Conservation (phyloP, 2,888 invertebrate genomes). For the Melanophora roralis region DNA sequence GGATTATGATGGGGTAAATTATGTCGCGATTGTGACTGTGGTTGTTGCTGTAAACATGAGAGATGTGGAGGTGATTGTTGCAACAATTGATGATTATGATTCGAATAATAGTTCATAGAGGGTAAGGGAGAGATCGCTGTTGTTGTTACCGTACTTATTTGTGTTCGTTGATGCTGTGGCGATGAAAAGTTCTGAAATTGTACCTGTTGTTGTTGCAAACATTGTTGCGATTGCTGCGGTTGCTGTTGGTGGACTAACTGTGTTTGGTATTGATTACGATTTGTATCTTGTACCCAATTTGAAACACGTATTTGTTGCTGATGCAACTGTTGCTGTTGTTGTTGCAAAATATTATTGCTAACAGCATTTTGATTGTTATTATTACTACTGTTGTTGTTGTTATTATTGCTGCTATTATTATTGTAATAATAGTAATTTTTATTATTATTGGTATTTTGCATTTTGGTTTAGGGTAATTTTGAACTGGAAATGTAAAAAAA, state of each 20-base stretch:
- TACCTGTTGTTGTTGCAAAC: conserved; percentile 34
- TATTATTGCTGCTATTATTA: conserved; percentile 28
- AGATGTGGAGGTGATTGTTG: conserved; percentile 34
- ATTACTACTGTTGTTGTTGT: conserved; percentile 3
- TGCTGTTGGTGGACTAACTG: conserved; percentile 54
- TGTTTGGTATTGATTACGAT: conserved; percentile 46
- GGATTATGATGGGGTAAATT: conserved; percentile 12
- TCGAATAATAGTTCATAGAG: conserved; percentile 59
- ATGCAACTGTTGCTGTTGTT: conserved; percentile 51
- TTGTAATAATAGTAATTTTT: conserved; percentile 62
- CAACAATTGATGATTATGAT: conserved; percentile 48
- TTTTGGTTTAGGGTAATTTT: conserved; percentile 51
- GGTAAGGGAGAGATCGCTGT: conserved; percentile 63
- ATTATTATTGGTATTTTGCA: conserved; percentile 62
- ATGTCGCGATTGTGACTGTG: conserved; percentile 23
- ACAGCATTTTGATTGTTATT: conserved; percentile 50
- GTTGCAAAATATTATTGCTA: conserved; percentile 51
- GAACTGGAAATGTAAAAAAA: conserved; percentile 19
- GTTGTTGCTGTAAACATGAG: conserved; percentile 38
- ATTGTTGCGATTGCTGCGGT: conserved; percentile 39
- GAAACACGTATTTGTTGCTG: conserved; percentile 55
- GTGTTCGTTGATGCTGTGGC: conserved; percentile 56
- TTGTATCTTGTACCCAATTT: conserved; percentile 55
- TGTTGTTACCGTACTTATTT: conserved; percentile 59
- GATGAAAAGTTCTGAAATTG: conserved; percentile 57